A percentile compares a stretch with the other conserved stretches of the same genome.
These are phyloP conservation scores for Spea multiplicata DNA, from an alignment of 2,113 vertebrate genomes.

Conservation along the genomic window DNA sequence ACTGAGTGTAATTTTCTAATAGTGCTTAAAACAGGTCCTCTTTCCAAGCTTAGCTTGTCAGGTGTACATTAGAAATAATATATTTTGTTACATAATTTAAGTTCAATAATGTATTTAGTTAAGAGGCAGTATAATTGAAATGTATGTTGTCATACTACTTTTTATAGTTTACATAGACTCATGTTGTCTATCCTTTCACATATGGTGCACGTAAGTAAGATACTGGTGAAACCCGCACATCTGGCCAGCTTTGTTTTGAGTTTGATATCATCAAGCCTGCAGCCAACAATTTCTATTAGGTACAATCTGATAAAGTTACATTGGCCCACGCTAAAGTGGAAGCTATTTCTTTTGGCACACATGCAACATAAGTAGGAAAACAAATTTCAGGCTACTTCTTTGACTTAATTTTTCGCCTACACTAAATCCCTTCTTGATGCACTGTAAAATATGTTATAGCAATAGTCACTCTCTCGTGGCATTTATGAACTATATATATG, in stretches of 20 bases:
- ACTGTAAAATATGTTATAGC: background rate
- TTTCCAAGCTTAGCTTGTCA: too few relatives aligned
- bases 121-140: too few relatives aligned
- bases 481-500: background rate
- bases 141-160: too few relatives aligned
- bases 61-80: too few relatives aligned
- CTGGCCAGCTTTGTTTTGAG: slow-evolving; percentile 18
- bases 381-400: slow-evolving; percentile 26
- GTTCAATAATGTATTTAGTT: too few relatives aligned
- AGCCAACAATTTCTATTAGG: slow-evolving; percentile 30
- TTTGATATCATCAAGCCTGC: slow-evolving; percentile 22
- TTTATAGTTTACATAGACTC: too few relatives aligned
- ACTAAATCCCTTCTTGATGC: background rate
- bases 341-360: slow-evolving; percentile 27
- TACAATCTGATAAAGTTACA: slow-evolving; percentile 25
- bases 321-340: slow-evolving; percentile 11
- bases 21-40: too few relatives aligned
- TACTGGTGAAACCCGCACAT: slow-evolving; percentile 6
- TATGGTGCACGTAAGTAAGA: background rate
- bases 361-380: slow-evolving; percentile 15
- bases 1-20: too few relatives aligned
- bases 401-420: slow-evolving; percentile 5
- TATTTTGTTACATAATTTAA: too few relatives aligned
- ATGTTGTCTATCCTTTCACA: background rate
- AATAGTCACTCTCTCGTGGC: background rate